Evolutionary conservation across 1,140 invertebrate species (phyloP).

Genomic region (Aleiodes sp.): DNA sequence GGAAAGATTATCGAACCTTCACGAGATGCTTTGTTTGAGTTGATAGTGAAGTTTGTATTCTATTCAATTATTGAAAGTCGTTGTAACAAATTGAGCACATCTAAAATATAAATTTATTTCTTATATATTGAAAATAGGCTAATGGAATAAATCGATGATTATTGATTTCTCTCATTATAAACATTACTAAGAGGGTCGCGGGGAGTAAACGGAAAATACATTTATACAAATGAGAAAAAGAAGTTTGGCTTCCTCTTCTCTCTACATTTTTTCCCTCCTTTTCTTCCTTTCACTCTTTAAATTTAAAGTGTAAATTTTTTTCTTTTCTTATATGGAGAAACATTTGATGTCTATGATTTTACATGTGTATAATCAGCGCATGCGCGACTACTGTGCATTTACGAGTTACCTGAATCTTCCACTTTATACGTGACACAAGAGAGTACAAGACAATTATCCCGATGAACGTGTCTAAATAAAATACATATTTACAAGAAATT

Average conservation of each 20-base stretch:
- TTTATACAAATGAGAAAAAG: too few species aligned
- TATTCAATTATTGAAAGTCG: conserved; percentile 17
- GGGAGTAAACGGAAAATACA: too few species aligned
- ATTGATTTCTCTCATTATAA: neutral
- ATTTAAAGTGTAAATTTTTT: neutral
- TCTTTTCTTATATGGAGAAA: neutral
- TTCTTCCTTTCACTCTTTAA: neutral
- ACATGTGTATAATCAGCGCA: conserved; percentile 5
- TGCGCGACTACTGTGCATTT: conserved; percentile 11
- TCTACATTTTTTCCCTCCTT: too few species aligned
- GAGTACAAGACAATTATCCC: neutral
- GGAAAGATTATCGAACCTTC: conserved; percentile 19
- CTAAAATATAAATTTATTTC: conserved; percentile 22
- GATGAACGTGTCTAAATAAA: neutral
- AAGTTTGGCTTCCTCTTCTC: too few species aligned
- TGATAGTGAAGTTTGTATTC: neutral
- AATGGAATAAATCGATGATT: too few species aligned
- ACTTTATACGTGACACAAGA: neutral
- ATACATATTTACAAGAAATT: neutral
- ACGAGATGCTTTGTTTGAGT: conserved; percentile 20
- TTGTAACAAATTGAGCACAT: conserved; percentile 24
- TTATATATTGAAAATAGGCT: too few species aligned
- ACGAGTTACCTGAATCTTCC: neutral
- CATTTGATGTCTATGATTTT: conserved; percentile 6
- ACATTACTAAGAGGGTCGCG: too few species aligned